phyloP scores from a whole-genome alignment of 2,113 vertebrate genomes.

The Henicopernis longicauda region DNA sequence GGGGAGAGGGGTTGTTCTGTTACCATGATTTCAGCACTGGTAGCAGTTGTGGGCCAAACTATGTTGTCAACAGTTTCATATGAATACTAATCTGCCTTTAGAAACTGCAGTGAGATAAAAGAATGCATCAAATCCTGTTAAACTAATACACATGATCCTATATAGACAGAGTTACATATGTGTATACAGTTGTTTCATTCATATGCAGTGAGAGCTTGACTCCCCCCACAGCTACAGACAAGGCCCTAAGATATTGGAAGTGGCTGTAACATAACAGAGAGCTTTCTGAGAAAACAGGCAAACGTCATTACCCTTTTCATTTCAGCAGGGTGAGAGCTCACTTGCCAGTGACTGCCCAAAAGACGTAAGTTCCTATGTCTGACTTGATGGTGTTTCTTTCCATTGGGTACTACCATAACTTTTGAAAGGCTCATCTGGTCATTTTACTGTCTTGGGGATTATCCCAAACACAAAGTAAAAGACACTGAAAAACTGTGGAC shows the following conservation, averaged over 20 bases:
- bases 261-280: neutral
- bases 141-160: neutral
- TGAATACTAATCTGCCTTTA: neutral
- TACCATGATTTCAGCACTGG: neutral
- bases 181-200: neutral
- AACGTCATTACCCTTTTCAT: neutral
- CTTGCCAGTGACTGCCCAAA: neutral
- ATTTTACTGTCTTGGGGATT: neutral
- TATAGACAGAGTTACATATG: neutral
- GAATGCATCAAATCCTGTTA: neutral
- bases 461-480: neutral
- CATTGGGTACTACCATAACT: neutral
- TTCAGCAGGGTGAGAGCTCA: neutral
- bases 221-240: neutral
- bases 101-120: neutral
- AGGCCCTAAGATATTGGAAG: accelerated
- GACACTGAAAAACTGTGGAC: neutral
- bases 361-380: neutral
- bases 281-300: neutral
- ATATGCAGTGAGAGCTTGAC: accelerated
- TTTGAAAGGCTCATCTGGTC: neutral
- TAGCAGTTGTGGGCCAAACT: neutral
- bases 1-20: neutral
- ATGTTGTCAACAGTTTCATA: neutral
- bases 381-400: neutral